These are phyloP conservation scores for Cebidichthys violaceus DNA, from an alignment of 2,113 vertebrate species.

Conservation along the genomic window DNA sequence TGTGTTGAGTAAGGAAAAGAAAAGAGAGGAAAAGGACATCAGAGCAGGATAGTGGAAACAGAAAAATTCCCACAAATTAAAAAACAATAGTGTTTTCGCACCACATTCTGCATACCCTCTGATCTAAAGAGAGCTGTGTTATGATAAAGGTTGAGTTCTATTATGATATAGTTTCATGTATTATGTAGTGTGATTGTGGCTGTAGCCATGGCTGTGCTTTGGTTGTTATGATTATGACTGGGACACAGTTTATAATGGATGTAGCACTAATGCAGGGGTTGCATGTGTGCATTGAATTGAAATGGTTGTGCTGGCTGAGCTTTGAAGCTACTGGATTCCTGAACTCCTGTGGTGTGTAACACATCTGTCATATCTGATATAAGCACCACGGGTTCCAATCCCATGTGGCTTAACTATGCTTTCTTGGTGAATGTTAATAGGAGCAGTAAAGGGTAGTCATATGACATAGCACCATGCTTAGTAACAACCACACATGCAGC, in stretches of 20 bases:
- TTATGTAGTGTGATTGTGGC: background rate
- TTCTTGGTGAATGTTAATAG: background rate
- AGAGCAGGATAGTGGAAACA: slow-evolving; percentile 17
- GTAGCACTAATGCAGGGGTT: background rate
- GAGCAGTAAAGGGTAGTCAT: background rate
- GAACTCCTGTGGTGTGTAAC: slow-evolving; percentile 1
- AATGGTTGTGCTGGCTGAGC: background rate
- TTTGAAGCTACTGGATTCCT: background rate
- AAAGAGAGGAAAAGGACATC: slow-evolving; percentile 10
- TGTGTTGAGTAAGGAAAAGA: background rate
- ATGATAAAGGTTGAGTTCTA: background rate
- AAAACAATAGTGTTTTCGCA: background rate
- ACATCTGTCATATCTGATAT: slow-evolving; percentile 10
- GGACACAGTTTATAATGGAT: slow-evolving; percentile 4
- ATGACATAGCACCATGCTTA: background rate
- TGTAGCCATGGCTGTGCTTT: background rate
- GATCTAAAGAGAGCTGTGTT: background rate
- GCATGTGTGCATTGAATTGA: background rate
- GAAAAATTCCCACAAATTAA: background rate
- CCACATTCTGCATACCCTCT: background rate
- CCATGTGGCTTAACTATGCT: background rate
- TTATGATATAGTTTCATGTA: background rate
- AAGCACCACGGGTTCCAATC: background rate
- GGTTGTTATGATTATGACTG: background rate
- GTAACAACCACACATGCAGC: background rate